Evolutionary conservation across 2,888 invertebrate genomes (phyloP).

Genomic region (Acanthosepion lycidas): DNA sequence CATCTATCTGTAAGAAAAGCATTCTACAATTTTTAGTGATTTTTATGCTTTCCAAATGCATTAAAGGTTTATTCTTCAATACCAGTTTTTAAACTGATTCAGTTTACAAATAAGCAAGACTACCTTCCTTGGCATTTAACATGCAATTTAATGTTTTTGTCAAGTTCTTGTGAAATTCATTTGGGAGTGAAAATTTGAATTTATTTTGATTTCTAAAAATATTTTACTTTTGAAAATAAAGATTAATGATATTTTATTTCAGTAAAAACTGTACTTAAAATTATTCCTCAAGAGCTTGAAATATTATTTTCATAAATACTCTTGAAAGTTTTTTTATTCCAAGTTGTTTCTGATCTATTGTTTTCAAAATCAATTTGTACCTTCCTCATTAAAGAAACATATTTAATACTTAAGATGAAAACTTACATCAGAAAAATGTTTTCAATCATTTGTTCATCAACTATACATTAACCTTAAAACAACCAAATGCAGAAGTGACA

Average conservation of each 20-base stretch:
- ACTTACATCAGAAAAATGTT: neutral
- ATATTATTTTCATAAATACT: neutral
- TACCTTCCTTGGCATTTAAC: too few relatives aligned
- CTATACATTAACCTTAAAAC: neutral
- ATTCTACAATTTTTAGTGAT: too few relatives aligned
- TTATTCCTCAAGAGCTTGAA: neutral
- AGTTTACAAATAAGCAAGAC: too few relatives aligned
- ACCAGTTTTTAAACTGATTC: too few relatives aligned
- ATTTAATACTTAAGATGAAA: neutral
- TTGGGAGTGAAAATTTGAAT: too few relatives aligned
- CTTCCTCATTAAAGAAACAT: neutral
- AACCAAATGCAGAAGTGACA: neutral
- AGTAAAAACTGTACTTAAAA: neutral
- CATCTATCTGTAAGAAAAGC: too few relatives aligned
- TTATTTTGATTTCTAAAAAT: too few relatives aligned
- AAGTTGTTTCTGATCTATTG: neutral
- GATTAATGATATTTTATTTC: neutral
- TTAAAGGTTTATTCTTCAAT: too few relatives aligned
- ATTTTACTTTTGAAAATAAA: too few relatives aligned
- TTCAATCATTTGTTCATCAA: neutral
- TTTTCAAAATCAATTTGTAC: neutral
- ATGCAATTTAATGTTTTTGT: too few relatives aligned
- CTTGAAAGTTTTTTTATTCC: neutral
- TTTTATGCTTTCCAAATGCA: too few relatives aligned
- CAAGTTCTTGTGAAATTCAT: too few relatives aligned